Conservation (phyloP, 2,888 invertebrate species). For the Lacanobia wlatinum region DNA sequence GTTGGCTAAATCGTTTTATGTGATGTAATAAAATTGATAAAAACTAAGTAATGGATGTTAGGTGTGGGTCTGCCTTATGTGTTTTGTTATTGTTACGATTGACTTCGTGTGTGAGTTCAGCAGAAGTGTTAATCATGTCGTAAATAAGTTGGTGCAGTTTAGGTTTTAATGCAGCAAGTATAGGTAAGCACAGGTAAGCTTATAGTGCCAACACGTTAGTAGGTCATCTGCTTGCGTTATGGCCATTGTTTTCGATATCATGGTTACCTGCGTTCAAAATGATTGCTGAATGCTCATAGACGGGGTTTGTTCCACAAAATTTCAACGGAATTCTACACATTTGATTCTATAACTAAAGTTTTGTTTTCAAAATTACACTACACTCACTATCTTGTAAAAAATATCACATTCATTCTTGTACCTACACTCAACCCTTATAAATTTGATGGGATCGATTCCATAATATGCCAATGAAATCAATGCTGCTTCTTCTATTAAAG, state of each 20-base stretch:
- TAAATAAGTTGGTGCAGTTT: conserved; percentile 30
- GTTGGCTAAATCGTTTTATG: conserved; percentile 71
- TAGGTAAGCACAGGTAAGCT: neutral
- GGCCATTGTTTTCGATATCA: neutral
- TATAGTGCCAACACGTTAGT: neutral
- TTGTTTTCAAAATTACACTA: too few relatives aligned
- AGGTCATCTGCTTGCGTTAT: neutral
- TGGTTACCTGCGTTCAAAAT: neutral
- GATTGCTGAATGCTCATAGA: neutral
- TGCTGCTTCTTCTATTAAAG: neutral
- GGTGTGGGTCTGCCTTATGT: conserved; percentile 38
- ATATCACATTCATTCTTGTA: too few relatives aligned
- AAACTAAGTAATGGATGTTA: conserved; percentile 53
- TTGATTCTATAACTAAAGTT: too few relatives aligned
- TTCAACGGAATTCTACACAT: neutral
- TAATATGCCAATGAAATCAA: too few relatives aligned
- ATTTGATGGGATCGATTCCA: too few relatives aligned
- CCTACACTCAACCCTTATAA: too few relatives aligned
- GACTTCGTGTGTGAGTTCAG: conserved; percentile 34
- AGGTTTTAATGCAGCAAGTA: neutral
- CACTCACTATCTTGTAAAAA: too few relatives aligned
- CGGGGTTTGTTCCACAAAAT: neutral
- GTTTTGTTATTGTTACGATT: conserved; percentile 44
- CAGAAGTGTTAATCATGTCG: conserved; percentile 18
- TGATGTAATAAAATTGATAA: conserved; percentile 71